phyloP scores from a whole-genome alignment of 2,888 invertebrate genomes.

The Balanococcus diminutus region DNA sequence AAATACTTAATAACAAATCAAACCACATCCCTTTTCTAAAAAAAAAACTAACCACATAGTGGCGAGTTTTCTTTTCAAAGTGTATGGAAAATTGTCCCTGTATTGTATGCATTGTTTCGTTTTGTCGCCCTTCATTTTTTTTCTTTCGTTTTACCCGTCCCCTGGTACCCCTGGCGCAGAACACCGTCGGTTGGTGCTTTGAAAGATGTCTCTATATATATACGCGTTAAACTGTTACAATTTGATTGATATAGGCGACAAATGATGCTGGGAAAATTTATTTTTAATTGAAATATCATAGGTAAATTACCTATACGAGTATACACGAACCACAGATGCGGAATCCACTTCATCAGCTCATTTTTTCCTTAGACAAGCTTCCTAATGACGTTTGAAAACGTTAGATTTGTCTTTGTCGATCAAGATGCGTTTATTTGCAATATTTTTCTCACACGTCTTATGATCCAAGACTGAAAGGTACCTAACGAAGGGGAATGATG shows the following conservation, averaged over 20 bases:
- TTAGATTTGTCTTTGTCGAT: background rate
- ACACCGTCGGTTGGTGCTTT: background rate
- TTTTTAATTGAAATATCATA: background rate
- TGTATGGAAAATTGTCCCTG: background rate
- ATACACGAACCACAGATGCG: background rate
- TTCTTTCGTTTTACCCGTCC: background rate
- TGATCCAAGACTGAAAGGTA: background rate
- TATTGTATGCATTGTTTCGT: background rate
- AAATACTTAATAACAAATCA: background rate
- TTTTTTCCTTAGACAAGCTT: no score
- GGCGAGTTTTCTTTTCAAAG: background rate
- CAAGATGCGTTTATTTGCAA: background rate
- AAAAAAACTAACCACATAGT: background rate
- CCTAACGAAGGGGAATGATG: no score
- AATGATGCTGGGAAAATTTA: constrained; percentile 1
- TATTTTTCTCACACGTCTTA: background rate
- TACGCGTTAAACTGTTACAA: background rate
- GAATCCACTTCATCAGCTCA: background rate
- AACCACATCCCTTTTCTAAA: background rate
- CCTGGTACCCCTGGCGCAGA: background rate
- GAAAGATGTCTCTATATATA: background rate
- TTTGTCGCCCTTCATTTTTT: background rate
- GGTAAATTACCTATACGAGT: no score
- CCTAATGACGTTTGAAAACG: background rate
- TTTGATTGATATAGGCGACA: background rate